Conservation (phyloP, 2,888 invertebrate species). For the Heliconius erato region DNA sequence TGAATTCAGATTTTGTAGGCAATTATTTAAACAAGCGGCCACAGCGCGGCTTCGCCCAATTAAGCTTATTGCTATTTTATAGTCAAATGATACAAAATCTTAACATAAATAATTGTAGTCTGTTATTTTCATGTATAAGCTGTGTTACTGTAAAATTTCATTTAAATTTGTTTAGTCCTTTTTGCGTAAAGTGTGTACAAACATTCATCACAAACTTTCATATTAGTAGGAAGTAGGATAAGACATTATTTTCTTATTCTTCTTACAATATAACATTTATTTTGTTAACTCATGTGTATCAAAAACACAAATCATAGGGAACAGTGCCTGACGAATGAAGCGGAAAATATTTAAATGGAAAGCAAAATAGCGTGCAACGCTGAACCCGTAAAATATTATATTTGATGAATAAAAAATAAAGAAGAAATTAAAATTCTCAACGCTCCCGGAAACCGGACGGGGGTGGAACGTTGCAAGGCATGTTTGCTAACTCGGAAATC, state of each 20-base stretch:
- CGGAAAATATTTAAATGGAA: slow-evolving; percentile 85
- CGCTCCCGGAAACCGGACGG: slow-evolving; percentile 71
- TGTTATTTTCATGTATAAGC: no score
- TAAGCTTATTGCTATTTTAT: no score
- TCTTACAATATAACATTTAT: slow-evolving; percentile 13
- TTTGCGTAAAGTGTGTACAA: no score
- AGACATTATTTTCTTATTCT: background rate
- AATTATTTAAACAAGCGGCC: background rate
- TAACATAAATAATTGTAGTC: no score
- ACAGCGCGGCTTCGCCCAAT: no score
- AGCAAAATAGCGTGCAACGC: slow-evolving; percentile 78
- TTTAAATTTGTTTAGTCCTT: no score
- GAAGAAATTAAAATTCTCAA: slow-evolving; percentile 74
- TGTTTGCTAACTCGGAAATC: slow-evolving; percentile 71
- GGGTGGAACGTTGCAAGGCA: slow-evolving; percentile 71
- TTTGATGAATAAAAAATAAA: slow-evolving; percentile 64
- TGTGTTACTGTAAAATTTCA: background rate
- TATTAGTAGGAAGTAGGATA: no score
- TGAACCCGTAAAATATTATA: slow-evolving; percentile 79
- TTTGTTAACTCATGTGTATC: slow-evolving; percentile 63
- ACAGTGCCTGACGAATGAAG: slow-evolving; percentile 82
- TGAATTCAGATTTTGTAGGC: background rate
- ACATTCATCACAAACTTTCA: no score
- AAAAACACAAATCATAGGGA: slow-evolving; percentile 75
- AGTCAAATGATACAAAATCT: no score